These are phyloP conservation scores for Aphyosemion australe DNA, from an alignment of 2,113 vertebrate species.

Conservation along the genomic window DNA sequence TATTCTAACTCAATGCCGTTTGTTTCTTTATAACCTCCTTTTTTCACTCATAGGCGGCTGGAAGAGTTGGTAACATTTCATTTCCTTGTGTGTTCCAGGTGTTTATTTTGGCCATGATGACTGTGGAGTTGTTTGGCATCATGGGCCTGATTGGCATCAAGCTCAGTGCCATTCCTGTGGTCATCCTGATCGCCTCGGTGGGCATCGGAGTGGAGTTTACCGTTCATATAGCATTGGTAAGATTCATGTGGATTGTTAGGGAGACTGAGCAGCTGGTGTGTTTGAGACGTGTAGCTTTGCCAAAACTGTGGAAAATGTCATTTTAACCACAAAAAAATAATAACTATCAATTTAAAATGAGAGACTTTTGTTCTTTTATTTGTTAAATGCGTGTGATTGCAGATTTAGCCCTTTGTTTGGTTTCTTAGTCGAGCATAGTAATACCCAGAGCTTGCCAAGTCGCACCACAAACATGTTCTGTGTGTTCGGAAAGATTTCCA, in stretches of 20 bases:
- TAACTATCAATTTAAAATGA: too few relatives aligned
- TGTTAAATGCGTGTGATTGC: constrained; percentile 33
- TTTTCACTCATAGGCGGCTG: neutral
- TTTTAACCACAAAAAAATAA: neutral
- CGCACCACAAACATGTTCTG: constrained; percentile 56
- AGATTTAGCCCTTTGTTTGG: constrained; percentile 27
- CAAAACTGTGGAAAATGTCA: neutral
- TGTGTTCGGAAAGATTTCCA: constrained; percentile 64
- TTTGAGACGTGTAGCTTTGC: constrained; percentile 13
- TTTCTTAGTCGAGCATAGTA: constrained; percentile 32
- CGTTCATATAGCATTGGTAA: constrained; percentile 94
- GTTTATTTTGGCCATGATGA: constrained; percentile 95
- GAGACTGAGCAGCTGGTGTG: constrained; percentile 18
- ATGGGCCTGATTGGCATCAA: constrained; percentile 99
- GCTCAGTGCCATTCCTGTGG: constrained; percentile 96
- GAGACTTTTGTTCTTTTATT: constrained; percentile 5
- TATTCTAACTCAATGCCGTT: constrained; percentile 28
- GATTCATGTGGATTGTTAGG: constrained; percentile 34
- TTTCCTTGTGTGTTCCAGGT: constrained; percentile 78
- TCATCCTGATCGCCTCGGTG: constrained; percentile 96
- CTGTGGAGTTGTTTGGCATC: constrained; percentile 96
- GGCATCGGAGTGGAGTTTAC: constrained; percentile 99
- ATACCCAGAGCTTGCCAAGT: constrained; percentile 55
- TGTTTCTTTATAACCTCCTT: neutral
- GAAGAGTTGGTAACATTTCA: constrained; percentile 1